Conservation (phyloP, 2,113 vertebrate species). For the Cricetomys ansorgei region DNA sequence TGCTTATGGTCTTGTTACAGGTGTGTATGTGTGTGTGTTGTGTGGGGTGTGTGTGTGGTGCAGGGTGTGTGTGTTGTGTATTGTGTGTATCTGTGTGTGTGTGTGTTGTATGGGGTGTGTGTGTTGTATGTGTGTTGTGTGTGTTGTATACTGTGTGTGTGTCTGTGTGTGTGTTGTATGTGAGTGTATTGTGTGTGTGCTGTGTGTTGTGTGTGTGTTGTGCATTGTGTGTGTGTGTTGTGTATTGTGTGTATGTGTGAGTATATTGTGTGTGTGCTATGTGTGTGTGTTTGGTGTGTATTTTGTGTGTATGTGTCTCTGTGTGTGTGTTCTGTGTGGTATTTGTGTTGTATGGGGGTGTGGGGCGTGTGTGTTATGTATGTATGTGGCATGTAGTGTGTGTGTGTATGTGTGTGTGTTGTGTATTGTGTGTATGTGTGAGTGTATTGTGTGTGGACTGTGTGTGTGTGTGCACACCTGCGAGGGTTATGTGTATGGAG, state of each 20-base stretch:
- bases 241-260: neutral
- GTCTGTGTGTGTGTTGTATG: neutral
- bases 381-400: neutral
- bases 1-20: neutral
- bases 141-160: neutral
- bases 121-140: neutral
- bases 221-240: neutral
- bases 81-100: neutral
- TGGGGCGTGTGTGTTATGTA: neutral
- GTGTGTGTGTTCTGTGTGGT: neutral
- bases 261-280: neutral
- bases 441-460: neutral
- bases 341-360: neutral
- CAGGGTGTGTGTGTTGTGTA: neutral
- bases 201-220: neutral
- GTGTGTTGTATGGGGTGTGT: neutral
- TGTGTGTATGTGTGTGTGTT: neutral
- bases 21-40: neutral
- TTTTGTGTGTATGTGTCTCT: neutral
- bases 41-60: neutral
- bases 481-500: neutral
- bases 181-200: neutral
- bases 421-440: neutral
- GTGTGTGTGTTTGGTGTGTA: neutral
- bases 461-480: too few species aligned